Evolutionary conservation across 2,888 invertebrate genomes (phyloP).

Genomic region (Tillus elongatus): DNA sequence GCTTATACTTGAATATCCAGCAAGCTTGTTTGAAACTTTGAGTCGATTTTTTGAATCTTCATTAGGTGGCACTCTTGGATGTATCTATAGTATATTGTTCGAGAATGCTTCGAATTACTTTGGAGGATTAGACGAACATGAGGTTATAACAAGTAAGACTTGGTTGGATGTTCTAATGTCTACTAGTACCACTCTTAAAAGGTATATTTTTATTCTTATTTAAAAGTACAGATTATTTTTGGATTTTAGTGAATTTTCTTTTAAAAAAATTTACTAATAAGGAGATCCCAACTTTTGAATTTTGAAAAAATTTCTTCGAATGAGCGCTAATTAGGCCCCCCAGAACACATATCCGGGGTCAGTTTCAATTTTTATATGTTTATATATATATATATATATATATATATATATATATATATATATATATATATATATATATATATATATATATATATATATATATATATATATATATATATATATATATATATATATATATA

Average conservation of each 20-base stretch:
- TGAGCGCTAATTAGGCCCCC: no score
- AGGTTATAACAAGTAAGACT: slow-evolving; percentile 24
- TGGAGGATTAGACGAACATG: slow-evolving; percentile 31
- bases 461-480: no score
- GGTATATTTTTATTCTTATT: slow-evolving; percentile 23
- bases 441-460: no score
- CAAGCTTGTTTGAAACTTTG: slow-evolving; percentile 32
- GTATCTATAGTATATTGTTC: slow-evolving; percentile 67
- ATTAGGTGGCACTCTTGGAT: slow-evolving; percentile 75
- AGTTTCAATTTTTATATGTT: no score
- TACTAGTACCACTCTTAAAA: slow-evolving; percentile 45
- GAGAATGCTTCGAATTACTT: slow-evolving; percentile 53
- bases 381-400: neutral
- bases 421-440: slow-evolving; percentile 5
- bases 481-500: slow-evolving; percentile 5
- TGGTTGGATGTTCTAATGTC: slow-evolving; percentile 45
- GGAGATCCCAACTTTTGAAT: no score
- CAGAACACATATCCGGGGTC: no score
- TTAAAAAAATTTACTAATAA: no score
- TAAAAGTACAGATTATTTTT: neutral
- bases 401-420: slow-evolving; percentile 4
- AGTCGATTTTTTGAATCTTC: slow-evolving; percentile 56
- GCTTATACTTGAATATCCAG: slow-evolving; percentile 29
- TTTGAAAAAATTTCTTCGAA: no score
- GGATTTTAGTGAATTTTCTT: no score